These are phyloP conservation scores for Herpetotheres cachinnans DNA, from an alignment of 2,113 vertebrate species.

Conservation along the genomic window DNA sequence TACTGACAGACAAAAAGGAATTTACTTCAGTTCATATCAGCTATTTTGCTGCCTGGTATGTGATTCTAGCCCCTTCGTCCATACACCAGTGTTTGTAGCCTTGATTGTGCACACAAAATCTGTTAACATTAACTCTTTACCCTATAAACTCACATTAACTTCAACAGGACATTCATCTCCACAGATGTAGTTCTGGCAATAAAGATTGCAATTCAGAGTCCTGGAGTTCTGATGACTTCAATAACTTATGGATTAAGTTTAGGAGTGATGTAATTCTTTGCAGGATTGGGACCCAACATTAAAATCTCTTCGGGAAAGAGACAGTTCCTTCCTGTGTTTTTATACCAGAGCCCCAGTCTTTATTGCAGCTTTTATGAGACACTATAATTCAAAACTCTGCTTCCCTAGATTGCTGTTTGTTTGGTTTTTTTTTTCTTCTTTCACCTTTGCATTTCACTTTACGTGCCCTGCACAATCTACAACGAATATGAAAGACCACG, in stretches of 20 bases:
- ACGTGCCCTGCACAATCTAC: not conserved
- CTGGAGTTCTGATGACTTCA: not conserved
- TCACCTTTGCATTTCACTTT: slow-evolving; percentile 22
- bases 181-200: not conserved
- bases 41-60: not conserved
- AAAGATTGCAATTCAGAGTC: not conserved
- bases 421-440: not conserved
- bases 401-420: not conserved
- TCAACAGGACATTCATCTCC: not conserved
- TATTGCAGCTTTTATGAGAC: slow-evolving; percentile 36
- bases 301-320: slow-evolving; percentile 19
- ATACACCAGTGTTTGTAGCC: not conserved
- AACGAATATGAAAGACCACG: not conserved
- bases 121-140: not conserved
- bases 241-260: not conserved
- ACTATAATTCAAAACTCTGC: slow-evolving; percentile 22
- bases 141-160: not conserved
- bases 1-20: not conserved
- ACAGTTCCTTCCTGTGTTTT: slow-evolving; percentile 36
- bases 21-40: not conserved
- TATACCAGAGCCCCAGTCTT: not conserved
- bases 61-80: not conserved
- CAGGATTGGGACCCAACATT: not conserved
- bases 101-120: not conserved
- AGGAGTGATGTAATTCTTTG: slow-evolving; percentile 14